Evolutionary conservation across 2,113 vertebrate species (phyloP).

Genomic region (Sterrhoptilus dennistouni): DNA sequence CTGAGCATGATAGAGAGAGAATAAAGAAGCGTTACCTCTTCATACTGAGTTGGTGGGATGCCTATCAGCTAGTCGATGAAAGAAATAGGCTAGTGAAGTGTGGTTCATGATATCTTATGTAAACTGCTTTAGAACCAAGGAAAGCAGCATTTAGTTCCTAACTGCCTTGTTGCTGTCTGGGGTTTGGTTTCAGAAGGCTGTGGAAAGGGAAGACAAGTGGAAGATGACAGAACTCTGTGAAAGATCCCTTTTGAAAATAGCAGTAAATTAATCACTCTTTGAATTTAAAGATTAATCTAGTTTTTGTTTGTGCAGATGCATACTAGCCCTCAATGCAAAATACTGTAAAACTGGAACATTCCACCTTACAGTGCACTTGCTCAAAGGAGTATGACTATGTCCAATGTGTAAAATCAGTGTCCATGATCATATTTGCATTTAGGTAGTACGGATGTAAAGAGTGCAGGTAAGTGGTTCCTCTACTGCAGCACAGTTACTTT

Average conservation of each 20-base stretch:
- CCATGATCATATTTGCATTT: background rate
- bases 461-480: background rate
- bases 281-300: background rate
- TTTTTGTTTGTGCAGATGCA: background rate
- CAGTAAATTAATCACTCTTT: background rate
- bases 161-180: background rate
- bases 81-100: background rate
- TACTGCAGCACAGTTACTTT: background rate
- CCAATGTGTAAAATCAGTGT: background rate
- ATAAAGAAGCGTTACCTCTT: background rate
- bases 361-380: background rate
- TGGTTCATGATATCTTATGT: background rate
- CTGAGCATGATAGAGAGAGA: background rate
- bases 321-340: background rate
- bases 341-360: background rate
- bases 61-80: background rate
- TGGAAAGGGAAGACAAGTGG: background rate
- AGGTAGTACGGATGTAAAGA: background rate
- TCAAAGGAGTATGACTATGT: background rate
- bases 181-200: background rate
- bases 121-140: background rate
- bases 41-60: background rate
- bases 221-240: background rate
- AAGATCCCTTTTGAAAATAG: background rate
- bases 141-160: background rate